Base-by-base conservation (phyloP, 2,888 invertebrate genomes). In the Mellilla xanthometata region DNA sequence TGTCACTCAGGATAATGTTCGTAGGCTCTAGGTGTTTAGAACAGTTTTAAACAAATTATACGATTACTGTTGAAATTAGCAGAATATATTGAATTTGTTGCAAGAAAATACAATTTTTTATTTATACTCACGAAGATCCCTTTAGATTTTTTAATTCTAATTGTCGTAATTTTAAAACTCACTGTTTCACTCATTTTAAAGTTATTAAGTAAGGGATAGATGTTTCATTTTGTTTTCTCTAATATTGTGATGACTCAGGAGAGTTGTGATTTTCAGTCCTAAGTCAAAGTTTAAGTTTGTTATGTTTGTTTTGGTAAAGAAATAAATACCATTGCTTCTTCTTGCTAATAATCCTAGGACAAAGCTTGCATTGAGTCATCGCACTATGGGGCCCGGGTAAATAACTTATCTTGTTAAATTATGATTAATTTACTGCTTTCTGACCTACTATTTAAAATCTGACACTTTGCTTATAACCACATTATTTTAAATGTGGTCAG, bases 321-420 rank as follows among this genome's bases (percentile, higher is more conserved):
- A 60, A 61, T 56, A 65, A 47, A 51, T 53, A 44, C n/a, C n/a
- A 42, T 26, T 7, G 26, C 24, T 45, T 45, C 34, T 23, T 33
- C 23, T 66, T 60, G 19, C 19, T n/a, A 5, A 60, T 48, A 74
- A 70, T 79, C 79, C 72, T 74, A 79, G 79, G 87, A 86, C 82
- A 81, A 86, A 88, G 87, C 81, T 88, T 88, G 88, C 88, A 89
- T 88, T 88, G 88, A 87, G 88, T 89, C 88, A 88, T 88, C 88
- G 88, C 88, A 89, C 86, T 88, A 88, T 88, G 78, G 80, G 77
- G 76, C 76, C 73, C 68, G 76, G 76, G 74, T 57, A 62, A 72
- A 28, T 72, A 70, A 68, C 60, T 30, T 32, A 41, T 19, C 15
- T 32, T 4, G 33, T 33, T 10, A 52, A 60, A 59, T 60, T 46